phyloP scores from a whole-genome alignment of 2,888 invertebrate genomes.

The Ceramica pisi region DNA sequence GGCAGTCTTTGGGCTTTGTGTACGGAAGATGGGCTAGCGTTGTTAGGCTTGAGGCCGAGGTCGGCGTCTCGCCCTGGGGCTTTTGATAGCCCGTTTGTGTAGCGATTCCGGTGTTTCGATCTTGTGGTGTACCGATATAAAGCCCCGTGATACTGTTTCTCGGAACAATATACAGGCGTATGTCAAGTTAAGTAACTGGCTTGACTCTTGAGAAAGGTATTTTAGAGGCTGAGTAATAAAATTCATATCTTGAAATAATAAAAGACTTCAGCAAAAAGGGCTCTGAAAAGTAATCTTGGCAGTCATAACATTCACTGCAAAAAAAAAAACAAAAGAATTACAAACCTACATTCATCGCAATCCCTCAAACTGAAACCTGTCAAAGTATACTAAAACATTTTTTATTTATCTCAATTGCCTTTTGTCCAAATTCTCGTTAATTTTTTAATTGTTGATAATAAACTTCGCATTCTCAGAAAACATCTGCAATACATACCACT shows the following conservation, averaged over 20 bases:
- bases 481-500: conserved; percentile 57
- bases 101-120: conserved; percentile 16
- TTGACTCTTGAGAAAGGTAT: neutral
- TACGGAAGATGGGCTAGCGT: conserved; percentile 21
- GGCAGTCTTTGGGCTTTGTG: conserved; percentile 36
- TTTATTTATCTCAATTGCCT: conserved; percentile 33
- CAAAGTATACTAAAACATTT: conserved; percentile 21
- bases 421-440: conserved; percentile 48
- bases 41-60: conserved; percentile 37
- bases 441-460: conserved; percentile 50
- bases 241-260: neutral
- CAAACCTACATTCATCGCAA: conserved; percentile 3
- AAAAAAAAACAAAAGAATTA: neutral
- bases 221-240: neutral
- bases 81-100: conserved; percentile 40
- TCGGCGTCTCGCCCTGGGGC: conserved; percentile 27
- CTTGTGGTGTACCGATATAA: conserved; percentile 23
- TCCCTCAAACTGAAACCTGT: conserved; percentile 18
- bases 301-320: neutral
- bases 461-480: conserved; percentile 43
- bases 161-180: neutral
- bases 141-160: neutral
- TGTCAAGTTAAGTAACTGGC: neutral
- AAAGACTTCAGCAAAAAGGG: neutral
- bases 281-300: neutral